Evolutionary conservation across 2,888 invertebrate genomes (phyloP).

Genomic region (Brachylomia viminalis): DNA sequence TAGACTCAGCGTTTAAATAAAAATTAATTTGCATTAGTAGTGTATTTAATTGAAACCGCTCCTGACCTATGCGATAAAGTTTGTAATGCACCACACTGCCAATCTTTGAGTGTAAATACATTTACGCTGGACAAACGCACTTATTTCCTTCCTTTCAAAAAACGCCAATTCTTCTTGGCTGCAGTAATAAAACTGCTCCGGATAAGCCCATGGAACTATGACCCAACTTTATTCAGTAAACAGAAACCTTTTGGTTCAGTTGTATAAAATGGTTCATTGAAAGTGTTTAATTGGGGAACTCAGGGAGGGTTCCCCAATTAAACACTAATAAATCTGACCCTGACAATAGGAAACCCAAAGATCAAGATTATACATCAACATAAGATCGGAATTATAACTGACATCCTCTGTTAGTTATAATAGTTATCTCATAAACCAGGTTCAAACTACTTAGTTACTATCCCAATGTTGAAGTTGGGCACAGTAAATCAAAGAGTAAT

Average conservation of each 20-base stretch:
- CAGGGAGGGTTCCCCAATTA: too few species aligned
- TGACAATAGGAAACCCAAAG: constrained; percentile 4
- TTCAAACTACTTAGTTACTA: constrained; percentile 53
- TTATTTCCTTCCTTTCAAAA: too few species aligned
- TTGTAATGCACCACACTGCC: too few species aligned
- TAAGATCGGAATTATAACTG: constrained; percentile 6
- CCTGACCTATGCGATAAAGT: background rate
- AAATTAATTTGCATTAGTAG: background rate
- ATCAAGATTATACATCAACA: constrained; percentile 28
- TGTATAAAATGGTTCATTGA: background rate
- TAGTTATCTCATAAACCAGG: constrained; percentile 46
- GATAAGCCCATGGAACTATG: background rate
- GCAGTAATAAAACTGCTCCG: background rate
- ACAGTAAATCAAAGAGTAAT: constrained; percentile 62
- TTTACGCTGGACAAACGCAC: background rate
- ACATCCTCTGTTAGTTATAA: constrained; percentile 9
- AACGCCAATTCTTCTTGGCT: too few species aligned
- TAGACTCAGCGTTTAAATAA: background rate
- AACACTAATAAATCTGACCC: background rate
- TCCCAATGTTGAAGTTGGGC: constrained; percentile 47
- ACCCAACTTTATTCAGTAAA: background rate
- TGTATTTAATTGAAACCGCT: background rate
- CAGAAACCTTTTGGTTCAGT: background rate
- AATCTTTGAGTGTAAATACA: background rate
- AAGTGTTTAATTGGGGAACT: background rate